Evolutionary conservation across 2,797 vertebrate genomes (phyloP), one percentile per base, ranked within the genome.

Genomic region (Chelonia mydas): DNA sequence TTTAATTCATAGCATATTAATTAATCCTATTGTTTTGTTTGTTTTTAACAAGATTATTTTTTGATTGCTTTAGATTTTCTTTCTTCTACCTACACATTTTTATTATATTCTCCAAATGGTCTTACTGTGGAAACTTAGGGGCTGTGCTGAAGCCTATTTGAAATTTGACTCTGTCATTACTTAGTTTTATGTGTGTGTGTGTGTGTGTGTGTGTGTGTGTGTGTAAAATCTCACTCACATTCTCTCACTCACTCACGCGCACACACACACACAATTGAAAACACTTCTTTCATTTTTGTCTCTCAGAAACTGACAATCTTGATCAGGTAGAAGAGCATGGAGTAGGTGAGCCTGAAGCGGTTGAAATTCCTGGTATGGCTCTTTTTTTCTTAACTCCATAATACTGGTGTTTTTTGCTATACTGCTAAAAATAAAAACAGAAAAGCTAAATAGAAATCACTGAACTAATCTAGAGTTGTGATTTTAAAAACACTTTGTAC

Each of bases 311-410:
- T 92, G 88, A 88, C 84, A 76, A 53, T 90, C 51, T 90, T 59
- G 28, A 87, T 83, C 2, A 81, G 49, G 45, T 19, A 17, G 95
- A 90, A 65, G 93, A 95, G 53, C 47, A 49, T 94, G 93, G 23
- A 94, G 61, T 25, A 90, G 5, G 83, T 23, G 94, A 96, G 25
- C 49, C 95, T 85, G 96, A 97, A 76, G 54, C 74, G 2, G 80
- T 88, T 0, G 96, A 97, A 88, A 31, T 90, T 94, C 87, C 83
- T 95, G 97, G 98, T 98, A 95, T 82, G 55, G 54, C 47, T 90
- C 76, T 91, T 5, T 55, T 89, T 96, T 84, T 92, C 17, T 13
- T 21, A 82, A 54, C 47, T 81, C 1, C 0, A 1, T 77, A 74
- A 23, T 90, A 37, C 0, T 85, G 2, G 12, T 59, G 28, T 72